Base-by-base conservation (phyloP, 2,797 vertebrate species). In the Ispidina picta region DNA sequence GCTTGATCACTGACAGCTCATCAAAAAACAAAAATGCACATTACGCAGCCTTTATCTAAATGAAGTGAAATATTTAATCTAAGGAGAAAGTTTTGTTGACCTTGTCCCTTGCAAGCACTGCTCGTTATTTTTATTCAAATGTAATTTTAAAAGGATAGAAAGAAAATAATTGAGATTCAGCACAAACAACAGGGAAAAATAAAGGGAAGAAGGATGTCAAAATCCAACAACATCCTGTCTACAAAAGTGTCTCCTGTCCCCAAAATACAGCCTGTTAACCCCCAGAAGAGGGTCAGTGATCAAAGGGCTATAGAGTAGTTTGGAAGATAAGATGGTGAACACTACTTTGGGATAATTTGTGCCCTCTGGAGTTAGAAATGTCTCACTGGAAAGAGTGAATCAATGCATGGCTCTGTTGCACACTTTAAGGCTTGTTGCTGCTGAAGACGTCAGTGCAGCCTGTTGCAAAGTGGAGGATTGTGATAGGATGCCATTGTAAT, bases 21-120 rank as follows among this genome's bases (percentile, higher is more conserved):
- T 79, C 26, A 71, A 41, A 43, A 93, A 90, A 44, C 8, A 60
- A 92, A 86, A 92, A 66, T 54, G 22, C 56, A 76, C 64, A 26
- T 66, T 89, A 64, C 44, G 83, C 41, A 86, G 59, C 28, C 72
- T 96, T 93, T 87, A 84, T 86, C 46, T 80, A 88, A 93, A 85
- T 46, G 66, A 89, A 94, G 62, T 65, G 18, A 82, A 82, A 89
- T 29, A 35, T 69, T 90, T 92, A 11, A 63, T 83, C 41, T 63
- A 78, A 94, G 88, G 26, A 72, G 12, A 88, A 16, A 69, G 49
- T 5, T 56, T 58, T 39, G 13, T 26, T 66, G 20, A 70, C 10
- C 20, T 68, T 76, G 23, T 16, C 49, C 4, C 8, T 78, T 63
- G 21, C 15, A 83, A 35, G 35, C 3, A 73, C 86, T 68, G 22